Evolutionary conservation across 2,888 invertebrate genomes (phyloP).

Genomic region (Brachylomia viminalis): DNA sequence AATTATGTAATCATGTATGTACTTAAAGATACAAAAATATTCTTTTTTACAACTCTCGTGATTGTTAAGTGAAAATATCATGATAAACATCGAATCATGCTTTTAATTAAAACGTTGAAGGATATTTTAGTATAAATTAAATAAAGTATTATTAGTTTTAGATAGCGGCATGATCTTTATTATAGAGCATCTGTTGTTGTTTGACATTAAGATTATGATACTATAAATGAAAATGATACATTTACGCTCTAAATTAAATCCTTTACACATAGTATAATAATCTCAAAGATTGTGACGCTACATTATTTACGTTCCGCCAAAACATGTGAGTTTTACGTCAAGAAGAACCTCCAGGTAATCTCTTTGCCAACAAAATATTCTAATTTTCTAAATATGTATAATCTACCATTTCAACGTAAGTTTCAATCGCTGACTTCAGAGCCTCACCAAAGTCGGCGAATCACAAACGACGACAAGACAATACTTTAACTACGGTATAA

Average conservation of each 20-base stretch:
- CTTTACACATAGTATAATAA: slow-evolving; percentile 16
- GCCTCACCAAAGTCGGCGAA: slow-evolving; percentile 79
- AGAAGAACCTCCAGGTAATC: slow-evolving; percentile 9
- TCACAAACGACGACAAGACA: slow-evolving; percentile 85
- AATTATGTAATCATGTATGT: slow-evolving; percentile 8
- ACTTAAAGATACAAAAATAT: slow-evolving; percentile 18
- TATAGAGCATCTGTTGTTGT: slow-evolving; percentile 20
- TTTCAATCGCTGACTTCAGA: slow-evolving; percentile 63
- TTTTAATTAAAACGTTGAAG: slow-evolving; percentile 32
- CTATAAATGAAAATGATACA: slow-evolving; percentile 24
- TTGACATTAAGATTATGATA: slow-evolving; percentile 33
- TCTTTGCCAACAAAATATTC: not conserved
- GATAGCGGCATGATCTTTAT: slow-evolving; percentile 30
- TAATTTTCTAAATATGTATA: slow-evolving; percentile 8
- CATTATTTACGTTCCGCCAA: slow-evolving; percentile 37
- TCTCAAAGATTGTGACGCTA: slow-evolving; percentile 27
- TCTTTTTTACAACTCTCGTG: slow-evolving; percentile 26
- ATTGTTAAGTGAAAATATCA: slow-evolving; percentile 30
- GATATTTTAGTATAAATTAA: slow-evolving; percentile 23
- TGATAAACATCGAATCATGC: slow-evolving; percentile 36
- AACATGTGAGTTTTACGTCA: slow-evolving; percentile 29
- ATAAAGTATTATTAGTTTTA: slow-evolving; percentile 36
- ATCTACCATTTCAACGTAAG: not conserved
- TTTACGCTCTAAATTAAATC: slow-evolving; percentile 18
- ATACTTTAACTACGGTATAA: slow-evolving; percentile 85